Percentiles rank a stretch among this genome's conserved stretches.
phyloP scores from a whole-genome alignment of 2,113 vertebrate species.

The Fukomys damarensis region DNA sequence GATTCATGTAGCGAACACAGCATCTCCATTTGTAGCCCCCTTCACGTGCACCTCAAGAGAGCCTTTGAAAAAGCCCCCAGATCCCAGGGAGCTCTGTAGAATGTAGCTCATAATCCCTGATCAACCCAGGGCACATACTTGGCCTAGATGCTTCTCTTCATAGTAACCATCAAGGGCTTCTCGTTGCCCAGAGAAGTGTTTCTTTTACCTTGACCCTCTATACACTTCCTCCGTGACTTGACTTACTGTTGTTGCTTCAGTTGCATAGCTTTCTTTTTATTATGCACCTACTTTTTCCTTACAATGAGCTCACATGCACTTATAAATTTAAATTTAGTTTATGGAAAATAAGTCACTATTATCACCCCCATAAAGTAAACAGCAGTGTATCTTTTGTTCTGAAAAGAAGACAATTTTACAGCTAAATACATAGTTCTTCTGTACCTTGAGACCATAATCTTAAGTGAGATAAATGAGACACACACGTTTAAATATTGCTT shows the following conservation, averaged over 20 bases:
- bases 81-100: not conserved
- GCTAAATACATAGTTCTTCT: not conserved
- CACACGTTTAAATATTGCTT: not conserved
- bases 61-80: not conserved
- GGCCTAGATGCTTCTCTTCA: not conserved
- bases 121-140: not conserved
- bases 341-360: not conserved
- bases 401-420: not conserved
- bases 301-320: not conserved
- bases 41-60: not conserved
- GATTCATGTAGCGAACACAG: not conserved
- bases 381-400: not conserved
- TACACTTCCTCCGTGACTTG: rapidly evolving
- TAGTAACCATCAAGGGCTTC: not conserved
- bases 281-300: not conserved
- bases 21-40: not conserved
- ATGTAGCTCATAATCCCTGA: not conserved
- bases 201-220: not conserved
- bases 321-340: slow-evolving; percentile 20
- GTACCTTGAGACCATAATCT: not conserved
- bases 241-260: not conserved
- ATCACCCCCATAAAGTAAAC: not conserved
- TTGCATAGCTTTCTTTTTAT: not conserved
- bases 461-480: not conserved
- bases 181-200: not conserved